A percentile compares a stretch with the other conserved stretches of the same genome.
These are phyloP conservation scores for Conus betulinus DNA, from an alignment of 1,140 invertebrate species.

Conservation along the genomic window DNA sequence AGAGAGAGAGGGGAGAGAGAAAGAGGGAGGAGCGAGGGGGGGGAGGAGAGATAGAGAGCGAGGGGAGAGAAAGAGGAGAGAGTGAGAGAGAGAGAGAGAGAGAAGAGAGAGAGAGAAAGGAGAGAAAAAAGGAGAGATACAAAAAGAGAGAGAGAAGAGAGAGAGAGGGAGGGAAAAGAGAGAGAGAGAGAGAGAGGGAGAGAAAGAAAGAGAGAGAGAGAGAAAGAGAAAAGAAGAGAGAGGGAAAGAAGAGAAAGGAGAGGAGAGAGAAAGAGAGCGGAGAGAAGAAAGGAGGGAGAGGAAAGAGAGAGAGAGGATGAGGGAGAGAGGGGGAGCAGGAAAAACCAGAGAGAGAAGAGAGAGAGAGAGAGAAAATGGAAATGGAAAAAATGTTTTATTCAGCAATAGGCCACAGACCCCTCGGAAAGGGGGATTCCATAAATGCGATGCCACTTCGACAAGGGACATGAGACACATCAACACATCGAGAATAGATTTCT, in stretches of 20 bases:
- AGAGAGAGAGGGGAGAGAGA: not conserved
- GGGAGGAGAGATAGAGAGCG: not conserved
- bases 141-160: not conserved
- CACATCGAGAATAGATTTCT: no score
- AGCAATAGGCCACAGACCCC: no score
- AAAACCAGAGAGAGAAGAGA: not conserved
- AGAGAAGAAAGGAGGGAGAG: not conserved
- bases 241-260: not conserved
- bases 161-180: not conserved
- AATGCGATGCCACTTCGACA: no score
- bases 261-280: not conserved
- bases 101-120: not conserved
- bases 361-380: not conserved
- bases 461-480: no score
- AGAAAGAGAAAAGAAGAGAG: not conserved
- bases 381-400: no score
- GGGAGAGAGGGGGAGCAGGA: not conserved
- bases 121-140: not conserved
- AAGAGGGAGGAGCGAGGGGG: not conserved
- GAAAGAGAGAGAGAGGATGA: not conserved
- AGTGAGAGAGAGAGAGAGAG: not conserved
- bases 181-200: not conserved
- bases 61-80: no score
- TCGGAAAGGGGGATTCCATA: no score
- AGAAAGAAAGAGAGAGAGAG: not conserved